These are phyloP conservation scores for Agrypnia vestita DNA, from an alignment of 1,140 invertebrate species.

Conservation along the genomic window DNA sequence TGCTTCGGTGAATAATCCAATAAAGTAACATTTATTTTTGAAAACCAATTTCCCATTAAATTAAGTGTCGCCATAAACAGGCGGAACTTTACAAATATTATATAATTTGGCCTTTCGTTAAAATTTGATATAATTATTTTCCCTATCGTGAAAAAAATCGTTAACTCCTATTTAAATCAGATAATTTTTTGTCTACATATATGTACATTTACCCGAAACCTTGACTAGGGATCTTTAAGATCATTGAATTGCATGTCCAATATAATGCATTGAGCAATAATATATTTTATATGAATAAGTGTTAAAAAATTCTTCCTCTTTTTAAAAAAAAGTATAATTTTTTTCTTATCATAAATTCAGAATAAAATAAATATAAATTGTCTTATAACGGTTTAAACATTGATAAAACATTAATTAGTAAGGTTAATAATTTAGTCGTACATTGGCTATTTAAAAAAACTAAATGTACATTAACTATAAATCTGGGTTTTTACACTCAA, in stretches of 20 bases:
- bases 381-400: neutral
- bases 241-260: neutral
- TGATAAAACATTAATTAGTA: neutral
- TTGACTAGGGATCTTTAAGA: neutral
- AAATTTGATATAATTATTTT: neutral
- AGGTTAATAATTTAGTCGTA: conserved; percentile 15
- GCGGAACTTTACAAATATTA: conserved; percentile 12
- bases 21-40: neutral
- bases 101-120: conserved; percentile 22
- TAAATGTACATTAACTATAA: conserved; percentile 8
- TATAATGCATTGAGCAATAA: neutral
- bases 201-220: conserved; percentile 5
- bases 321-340: neutral
- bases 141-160: neutral
- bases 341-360: neutral
- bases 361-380: no score
- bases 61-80: neutral
- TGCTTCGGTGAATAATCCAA: neutral
- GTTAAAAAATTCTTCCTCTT: neutral
- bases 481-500: conserved; percentile 19
- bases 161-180: conserved; percentile 9
- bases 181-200: conserved; percentile 1
- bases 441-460: conserved; percentile 31
- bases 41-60: conserved; percentile 5
- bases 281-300: neutral